These are phyloP conservation scores for Portevinia maculata DNA, from an alignment of 2,888 invertebrate genomes.

Conservation along the genomic window DNA sequence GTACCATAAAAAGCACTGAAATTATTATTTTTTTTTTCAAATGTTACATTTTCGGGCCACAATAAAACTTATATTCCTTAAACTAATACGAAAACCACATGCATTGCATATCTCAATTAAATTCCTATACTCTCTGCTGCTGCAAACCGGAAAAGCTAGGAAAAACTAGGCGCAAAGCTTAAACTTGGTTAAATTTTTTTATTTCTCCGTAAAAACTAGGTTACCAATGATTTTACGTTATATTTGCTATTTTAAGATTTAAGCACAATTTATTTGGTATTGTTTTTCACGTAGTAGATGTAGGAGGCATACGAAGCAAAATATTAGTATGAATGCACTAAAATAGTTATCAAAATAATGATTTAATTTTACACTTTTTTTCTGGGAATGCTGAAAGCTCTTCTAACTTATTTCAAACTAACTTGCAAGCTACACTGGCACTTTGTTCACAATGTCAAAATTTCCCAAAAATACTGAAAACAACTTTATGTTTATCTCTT, in stretches of 20 bases:
- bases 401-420: background rate
- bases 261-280: constrained; percentile 24
- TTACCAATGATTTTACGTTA: constrained; percentile 5
- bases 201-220: background rate
- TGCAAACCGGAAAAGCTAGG: too few relatives aligned
- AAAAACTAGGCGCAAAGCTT: background rate
- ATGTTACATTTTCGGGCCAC: too few relatives aligned
- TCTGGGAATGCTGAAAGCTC: constrained; percentile 24
- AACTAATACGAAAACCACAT: too few relatives aligned
- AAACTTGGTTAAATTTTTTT: background rate
- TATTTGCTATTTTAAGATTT: constrained; percentile 4
- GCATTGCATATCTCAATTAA: background rate
- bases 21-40: too few relatives aligned
- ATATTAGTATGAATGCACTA: constrained; percentile 32
- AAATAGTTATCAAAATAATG: constrained; percentile 22
- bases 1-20: too few relatives aligned
- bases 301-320: constrained; percentile 18
- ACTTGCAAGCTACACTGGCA: constrained; percentile 37
- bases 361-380: constrained; percentile 11
- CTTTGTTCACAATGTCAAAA: constrained; percentile 11
- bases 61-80: too few relatives aligned
- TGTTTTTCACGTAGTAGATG: constrained; percentile 36
- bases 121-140: constrained; percentile 16
- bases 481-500: background rate
- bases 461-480: background rate